Conservation (phyloP, 1,140 invertebrate species). For the Phymorhynchus buccinoides region DNA sequence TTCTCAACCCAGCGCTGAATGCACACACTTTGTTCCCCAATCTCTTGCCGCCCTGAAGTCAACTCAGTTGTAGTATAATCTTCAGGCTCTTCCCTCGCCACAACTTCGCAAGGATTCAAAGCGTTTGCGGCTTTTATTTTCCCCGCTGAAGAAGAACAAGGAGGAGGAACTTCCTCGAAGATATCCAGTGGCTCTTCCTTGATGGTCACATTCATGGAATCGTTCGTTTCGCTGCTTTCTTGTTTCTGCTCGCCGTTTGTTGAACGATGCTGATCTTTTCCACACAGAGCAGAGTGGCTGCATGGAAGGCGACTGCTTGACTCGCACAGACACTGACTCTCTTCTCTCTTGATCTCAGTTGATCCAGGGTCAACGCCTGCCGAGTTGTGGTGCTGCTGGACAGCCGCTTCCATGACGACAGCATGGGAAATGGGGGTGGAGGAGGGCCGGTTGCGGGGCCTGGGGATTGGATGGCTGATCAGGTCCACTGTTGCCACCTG, state of each 20-base stretch:
- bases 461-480: neutral
- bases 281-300: neutral
- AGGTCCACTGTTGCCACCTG: conserved; percentile 13
- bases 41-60: too few species aligned
- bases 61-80: too few species aligned
- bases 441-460: neutral
- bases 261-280: neutral
- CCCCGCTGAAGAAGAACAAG: too few species aligned
- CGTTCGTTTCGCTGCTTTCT: neutral
- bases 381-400: conserved; percentile 13
- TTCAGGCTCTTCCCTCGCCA: too few species aligned
- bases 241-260: neutral
- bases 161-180: neutral
- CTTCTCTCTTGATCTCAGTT: neutral
- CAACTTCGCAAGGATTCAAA: too few species aligned
- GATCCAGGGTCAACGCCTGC: neutral
- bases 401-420: neutral
- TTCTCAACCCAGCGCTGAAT: too few species aligned
- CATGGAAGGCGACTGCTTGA: too few species aligned
- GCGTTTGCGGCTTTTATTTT: too few species aligned
- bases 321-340: neutral
- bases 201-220: neutral
- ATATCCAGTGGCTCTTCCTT: conserved; percentile 18
- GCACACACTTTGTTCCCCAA: too few species aligned
- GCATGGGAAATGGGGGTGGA: neutral